phyloP scores from a whole-genome alignment of 1,140 invertebrate genomes.

The Listronotus bonariensis region DNA sequence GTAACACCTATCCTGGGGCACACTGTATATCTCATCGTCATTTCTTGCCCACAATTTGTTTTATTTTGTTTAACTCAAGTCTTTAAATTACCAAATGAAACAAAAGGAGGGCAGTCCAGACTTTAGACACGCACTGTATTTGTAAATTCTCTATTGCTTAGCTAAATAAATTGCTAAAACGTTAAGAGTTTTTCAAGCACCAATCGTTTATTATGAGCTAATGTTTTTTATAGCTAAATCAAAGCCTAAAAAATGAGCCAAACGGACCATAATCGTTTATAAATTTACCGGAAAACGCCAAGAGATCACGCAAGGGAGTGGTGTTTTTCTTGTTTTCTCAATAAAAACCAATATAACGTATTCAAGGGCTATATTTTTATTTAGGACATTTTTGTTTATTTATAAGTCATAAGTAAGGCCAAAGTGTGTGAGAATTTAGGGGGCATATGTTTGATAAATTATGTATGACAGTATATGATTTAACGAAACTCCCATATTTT shows the following conservation, averaged over 20 bases:
- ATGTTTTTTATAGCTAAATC: not conserved
- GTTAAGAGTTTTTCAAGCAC: too few relatives aligned
- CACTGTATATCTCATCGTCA: too few relatives aligned
- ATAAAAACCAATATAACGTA: slow-evolving; percentile 5
- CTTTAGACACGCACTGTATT: too few relatives aligned
- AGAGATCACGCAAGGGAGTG: slow-evolving; percentile 1
- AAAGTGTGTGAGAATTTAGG: not conserved
- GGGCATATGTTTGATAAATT: not conserved
- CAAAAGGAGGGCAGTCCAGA: too few relatives aligned
- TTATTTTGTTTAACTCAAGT: too few relatives aligned
- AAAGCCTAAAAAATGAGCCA: not conserved
- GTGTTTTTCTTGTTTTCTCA: not conserved
- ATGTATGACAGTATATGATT: not conserved
- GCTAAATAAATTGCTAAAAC: too few relatives aligned
- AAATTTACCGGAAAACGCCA: not conserved
- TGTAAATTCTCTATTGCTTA: too few relatives aligned
- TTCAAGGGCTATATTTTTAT: slow-evolving; percentile 4
- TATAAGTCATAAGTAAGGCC: not conserved
- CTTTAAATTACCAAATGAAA: too few relatives aligned
- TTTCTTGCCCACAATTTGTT: too few relatives aligned
- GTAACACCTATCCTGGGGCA: too few relatives aligned
- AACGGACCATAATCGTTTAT: not conserved
- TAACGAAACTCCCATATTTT: not conserved
- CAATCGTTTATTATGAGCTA: too few relatives aligned
- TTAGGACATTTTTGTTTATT: slow-evolving; percentile 3